Percentiles rank a stretch among this genome's conserved stretches.
Conservation (phyloP, 2,888 invertebrate genomes). For the Melitaea athalia region DNA sequence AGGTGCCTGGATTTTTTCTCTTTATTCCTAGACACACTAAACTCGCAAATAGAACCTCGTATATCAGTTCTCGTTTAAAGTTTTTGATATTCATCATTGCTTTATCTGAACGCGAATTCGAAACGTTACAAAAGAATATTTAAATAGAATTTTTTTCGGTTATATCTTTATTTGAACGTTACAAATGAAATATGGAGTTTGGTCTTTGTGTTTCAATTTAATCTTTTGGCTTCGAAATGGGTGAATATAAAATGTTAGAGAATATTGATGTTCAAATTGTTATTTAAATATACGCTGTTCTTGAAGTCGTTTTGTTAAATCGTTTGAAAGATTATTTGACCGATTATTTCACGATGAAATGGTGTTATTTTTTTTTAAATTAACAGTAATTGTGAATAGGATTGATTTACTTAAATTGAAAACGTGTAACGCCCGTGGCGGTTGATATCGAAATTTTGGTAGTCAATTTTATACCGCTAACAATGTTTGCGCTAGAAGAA, state of each 20-base stretch:
- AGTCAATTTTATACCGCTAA: too few relatives aligned
- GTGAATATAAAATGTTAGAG: conserved; percentile 5
- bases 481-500: too few relatives aligned
- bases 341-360: background rate
- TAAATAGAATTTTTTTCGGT: conserved; percentile 10
- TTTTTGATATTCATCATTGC: conserved; percentile 5
- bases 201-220: conserved; percentile 9
- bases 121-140: conserved; percentile 10
- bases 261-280: conserved; percentile 6
- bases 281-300: conserved; percentile 1
- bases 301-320: conserved; percentile 1
- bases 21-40: too few relatives aligned
- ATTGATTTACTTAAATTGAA: too few relatives aligned
- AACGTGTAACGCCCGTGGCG: too few relatives aligned
- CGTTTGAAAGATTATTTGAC: background rate
- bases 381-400: too few relatives aligned
- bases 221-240: background rate
- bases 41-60: background rate
- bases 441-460: too few relatives aligned
- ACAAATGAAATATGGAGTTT: conserved; percentile 13
- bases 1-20: background rate
- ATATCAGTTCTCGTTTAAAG: background rate
- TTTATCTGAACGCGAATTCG: conserved; percentile 3
- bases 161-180: conserved; percentile 11
- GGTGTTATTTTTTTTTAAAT: background rate